Evolutionary conservation across 2,888 invertebrate genomes (phyloP), one percentile per base, ranked within the genome.

Genomic region (Xestia ashworthii): DNA sequence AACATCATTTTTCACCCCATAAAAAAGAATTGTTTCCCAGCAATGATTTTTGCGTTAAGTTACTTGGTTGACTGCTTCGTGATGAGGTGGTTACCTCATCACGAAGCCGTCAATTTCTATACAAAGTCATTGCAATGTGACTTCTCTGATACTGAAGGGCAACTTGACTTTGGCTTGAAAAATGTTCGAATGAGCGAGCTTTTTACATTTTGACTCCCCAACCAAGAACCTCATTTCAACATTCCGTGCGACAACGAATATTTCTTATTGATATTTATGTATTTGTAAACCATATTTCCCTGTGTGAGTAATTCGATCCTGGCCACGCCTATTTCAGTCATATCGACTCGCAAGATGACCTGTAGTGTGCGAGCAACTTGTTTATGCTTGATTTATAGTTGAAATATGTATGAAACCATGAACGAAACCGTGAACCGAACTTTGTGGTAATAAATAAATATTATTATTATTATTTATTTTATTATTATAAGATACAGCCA

Each of bases 311-410:
- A 71, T 19, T 76, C 48, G 32, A 19, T 22, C 62, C 67, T 68
- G 38, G 53, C 66, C 81, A 71, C 80, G 80, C 81, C 80, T 50
- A 64, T 69, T 80, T 38, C 44, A 55, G 41, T 4, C 74, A 25
- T 67, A 71, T 71, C 32, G 68, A 67, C 25, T 25, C 22, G 65
- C 69, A 62, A 67, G 62, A 71, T 67, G 81, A 65, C 44, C 32
- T 44, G 69, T 25, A 71, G 67, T 67, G 53, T 71, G 81, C 60
- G 81, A 53, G 66, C n/a, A 81, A 60, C 65, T 53, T 74, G 81
- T 80, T 53, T 68, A 32, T 81, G 53, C 60, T 38, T 74, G 38
- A 38, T 74, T 70, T 38, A 69, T 46, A 53, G 44, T 60, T 50
- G 22, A 44, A 55, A 74, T 60, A 58, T 44, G 58, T 22, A 80